Percentiles rank a stretch among this genome's conserved stretches.
Evolutionary conservation across 1,140 invertebrate species (phyloP).

Genomic region (Gryllus bimaculatus): DNA sequence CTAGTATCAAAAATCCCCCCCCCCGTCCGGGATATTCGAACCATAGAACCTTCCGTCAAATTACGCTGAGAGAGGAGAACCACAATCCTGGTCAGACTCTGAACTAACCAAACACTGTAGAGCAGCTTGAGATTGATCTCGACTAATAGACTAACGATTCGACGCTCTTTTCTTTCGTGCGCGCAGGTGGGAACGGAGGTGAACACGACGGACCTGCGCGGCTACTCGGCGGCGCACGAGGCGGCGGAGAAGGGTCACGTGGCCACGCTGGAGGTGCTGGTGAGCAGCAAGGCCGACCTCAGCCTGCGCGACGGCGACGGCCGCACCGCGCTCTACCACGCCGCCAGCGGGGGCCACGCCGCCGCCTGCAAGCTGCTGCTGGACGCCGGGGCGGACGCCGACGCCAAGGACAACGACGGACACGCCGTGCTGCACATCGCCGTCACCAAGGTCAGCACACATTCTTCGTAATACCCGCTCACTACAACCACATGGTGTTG

Average conservation of each 20-base stretch:
- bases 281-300: background rate
- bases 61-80: too few species aligned
- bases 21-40: too few species aligned
- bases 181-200: background rate
- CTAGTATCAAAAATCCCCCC: too few species aligned
- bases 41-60: too few species aligned
- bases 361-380: background rate
- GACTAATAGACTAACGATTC: too few species aligned
- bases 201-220: background rate
- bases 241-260: background rate
- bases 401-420: background rate
- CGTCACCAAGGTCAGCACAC: background rate
- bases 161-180: too few species aligned
- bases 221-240: background rate
- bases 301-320: background rate
- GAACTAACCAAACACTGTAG: too few species aligned
- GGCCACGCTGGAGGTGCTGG: background rate
- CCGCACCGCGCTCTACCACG: background rate
- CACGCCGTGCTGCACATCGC: background rate
- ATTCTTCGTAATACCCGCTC: too few species aligned
- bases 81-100: too few species aligned
- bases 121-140: too few species aligned
- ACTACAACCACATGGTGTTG: too few species aligned
- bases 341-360: background rate
- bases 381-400: background rate